A percentile compares a stretch with the other conserved stretches of the same genome.
Conservation (phyloP, 2,113 vertebrate species). For the Ovis canadensis region DNA sequence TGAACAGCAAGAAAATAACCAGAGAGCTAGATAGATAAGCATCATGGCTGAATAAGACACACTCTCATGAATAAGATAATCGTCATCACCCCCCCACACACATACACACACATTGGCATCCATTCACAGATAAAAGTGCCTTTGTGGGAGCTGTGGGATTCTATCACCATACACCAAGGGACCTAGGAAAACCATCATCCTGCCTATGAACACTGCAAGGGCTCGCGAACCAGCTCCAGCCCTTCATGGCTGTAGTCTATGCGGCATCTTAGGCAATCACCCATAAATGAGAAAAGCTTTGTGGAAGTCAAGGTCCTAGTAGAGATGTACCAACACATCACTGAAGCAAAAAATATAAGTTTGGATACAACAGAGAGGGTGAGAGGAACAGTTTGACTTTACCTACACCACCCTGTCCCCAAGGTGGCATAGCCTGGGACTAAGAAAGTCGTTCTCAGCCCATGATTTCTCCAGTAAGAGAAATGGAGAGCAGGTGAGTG, state of each 20-base stretch:
- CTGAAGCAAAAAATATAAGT: not conserved
- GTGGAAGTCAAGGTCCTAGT: not conserved
- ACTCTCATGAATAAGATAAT: not conserved
- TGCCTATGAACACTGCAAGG: not conserved
- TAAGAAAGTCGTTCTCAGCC: not conserved
- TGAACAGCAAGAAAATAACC: not conserved
- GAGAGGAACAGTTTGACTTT: not conserved
- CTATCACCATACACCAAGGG: not conserved
- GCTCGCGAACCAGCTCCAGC: not conserved
- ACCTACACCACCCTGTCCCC: not conserved
- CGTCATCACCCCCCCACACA: accelerated
- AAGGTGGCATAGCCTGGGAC: not conserved
- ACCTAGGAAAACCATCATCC: not conserved
- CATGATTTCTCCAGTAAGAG: not conserved
- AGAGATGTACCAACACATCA: not conserved
- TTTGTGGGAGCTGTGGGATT: not conserved
- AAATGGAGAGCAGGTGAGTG: not conserved
- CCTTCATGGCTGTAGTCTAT: not conserved
- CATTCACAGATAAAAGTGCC: not conserved
- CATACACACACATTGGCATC: not conserved
- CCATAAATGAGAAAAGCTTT: not conserved
- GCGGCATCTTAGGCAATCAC: not conserved
- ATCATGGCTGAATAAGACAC: not conserved
- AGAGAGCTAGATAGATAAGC: not conserved
- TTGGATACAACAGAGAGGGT: not conserved